Base-by-base conservation (phyloP, 2,888 invertebrate genomes). In the Iphiclides podalirius region DNA sequence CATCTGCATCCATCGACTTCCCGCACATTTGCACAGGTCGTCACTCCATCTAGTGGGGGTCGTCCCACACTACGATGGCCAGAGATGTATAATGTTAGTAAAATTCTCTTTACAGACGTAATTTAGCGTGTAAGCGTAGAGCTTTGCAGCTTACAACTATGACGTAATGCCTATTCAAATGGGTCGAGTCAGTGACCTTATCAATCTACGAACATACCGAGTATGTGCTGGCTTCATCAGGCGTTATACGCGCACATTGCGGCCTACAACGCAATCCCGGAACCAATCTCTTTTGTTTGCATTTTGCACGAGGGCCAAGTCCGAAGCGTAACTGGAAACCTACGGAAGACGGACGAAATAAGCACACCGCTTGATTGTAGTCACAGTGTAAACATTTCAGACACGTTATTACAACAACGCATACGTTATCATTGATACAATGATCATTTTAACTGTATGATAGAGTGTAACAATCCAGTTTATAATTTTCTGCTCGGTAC, bases 221-320 rank as follows among this genome's bases (percentile, higher is more conserved):
- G 60, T 58, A 62, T 26, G 63, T 61, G 53, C 64, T 60, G 67
- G 64, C 67, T 73, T 73, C 74, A 75, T 74, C 72, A 72, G 69
- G 67, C 66, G 70, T 66, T 66, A 69, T 74, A 72, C 61, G 60
- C 52, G 58, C 59, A 42, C 15, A 9, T 14, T 33, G 60, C 59
- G 60, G 65, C 63, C 67, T 64, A 66, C 61, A 69, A 66, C 64
- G 70, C 74, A 70, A 77, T 74, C 64, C 72, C 63, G 67, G 70
- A 76, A 75, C 73, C 76, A 80, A 79, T 75, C 75, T 72, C 75
- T 75, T 74, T 77, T 73, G 75, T 76, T 72, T 77, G 73, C 70
- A 79, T 80, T 77, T 76, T 78, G 74, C 67, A 76, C 67, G 67
- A 73, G 72, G 66, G 69, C 70, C 72, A 69, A 70, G 70, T 65